Base-by-base conservation (phyloP, 2,797 vertebrate species). In the Peromyscus nudipes region DNA sequence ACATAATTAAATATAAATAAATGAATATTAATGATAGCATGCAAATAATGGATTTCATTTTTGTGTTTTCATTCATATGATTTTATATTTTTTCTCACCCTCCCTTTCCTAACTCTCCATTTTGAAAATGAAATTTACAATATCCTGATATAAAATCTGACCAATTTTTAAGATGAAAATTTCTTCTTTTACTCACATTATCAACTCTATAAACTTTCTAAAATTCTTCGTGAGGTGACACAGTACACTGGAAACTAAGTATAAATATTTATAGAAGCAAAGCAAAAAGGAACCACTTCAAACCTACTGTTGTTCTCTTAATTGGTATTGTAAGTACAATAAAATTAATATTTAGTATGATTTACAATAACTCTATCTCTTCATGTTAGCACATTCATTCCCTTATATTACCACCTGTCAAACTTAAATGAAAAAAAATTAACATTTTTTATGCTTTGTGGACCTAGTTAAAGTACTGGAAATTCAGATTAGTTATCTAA, bases 171-270 rank as follows among this genome's bases (percentile, higher is more conserved):
- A 9, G 19, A 25, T 37, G 14, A 3, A 0, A 75, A 49, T 89
- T 95, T 13, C 7, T 90, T 86, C 49, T 81, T 92, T 86, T 62
- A 82, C 67, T 82, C 23, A 64, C 2, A n/a, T 34, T 67, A n/a
- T 34, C 11, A 85, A 34, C 17, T 60, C 52, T 83, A 29, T 31
- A 95, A 46, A 14, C 65, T 95, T 91, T 64, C n/a, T 91, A 87
- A 62, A 91, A 95, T 46, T 85, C 37, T 13, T 88, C 64, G 14
- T 64, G 9, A 93, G 71, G 80, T 79, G 92, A 73, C 37, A 92
- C 64, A 80, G 49, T 3, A 29, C 40, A 88, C 52, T 84, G 2
- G 29, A 67, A 85, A 76, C 29, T 75, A 91, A 95, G 9, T 81
- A 65, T 1, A 90, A 92, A 1, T 3, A 92, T 6, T 75, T 88